Evolutionary conservation across 2,113 vertebrate species (phyloP).

Genomic region (Megaleporinus macrocephalus): DNA sequence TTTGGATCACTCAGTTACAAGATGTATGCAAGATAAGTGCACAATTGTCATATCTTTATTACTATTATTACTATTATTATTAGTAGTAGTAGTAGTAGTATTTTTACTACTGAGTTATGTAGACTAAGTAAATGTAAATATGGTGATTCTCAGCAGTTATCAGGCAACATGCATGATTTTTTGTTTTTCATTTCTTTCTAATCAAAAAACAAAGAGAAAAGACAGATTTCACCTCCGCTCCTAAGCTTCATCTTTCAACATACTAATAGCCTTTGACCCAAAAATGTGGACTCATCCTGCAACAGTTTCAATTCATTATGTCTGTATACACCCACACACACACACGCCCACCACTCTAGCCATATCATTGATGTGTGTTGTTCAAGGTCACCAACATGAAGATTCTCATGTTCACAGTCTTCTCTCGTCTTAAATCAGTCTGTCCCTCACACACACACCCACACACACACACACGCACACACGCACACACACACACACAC

Average conservation of each 20-base stretch:
- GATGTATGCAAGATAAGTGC: too few relatives aligned
- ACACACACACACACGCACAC: not conserved
- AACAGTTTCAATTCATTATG: not conserved
- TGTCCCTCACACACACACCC: not conserved
- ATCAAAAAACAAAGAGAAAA: too few relatives aligned
- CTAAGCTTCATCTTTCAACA: not conserved
- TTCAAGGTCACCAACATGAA: conserved; percentile 69
- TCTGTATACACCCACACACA: conserved; percentile 5
- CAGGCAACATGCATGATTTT: too few relatives aligned
- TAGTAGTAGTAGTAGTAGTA: too few relatives aligned
- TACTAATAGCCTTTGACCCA: conserved; percentile 14
- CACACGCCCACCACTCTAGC: not conserved
- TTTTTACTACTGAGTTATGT: too few relatives aligned
- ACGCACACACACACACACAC: conserved; percentile 21
- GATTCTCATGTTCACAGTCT: conserved; percentile 56
- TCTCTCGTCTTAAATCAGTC: conserved; percentile 56
- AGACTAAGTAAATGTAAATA: too few relatives aligned
- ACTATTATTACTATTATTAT: too few relatives aligned
- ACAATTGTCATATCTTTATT: too few relatives aligned
- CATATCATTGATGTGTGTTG: conserved; percentile 42
- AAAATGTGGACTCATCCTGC: not conserved
- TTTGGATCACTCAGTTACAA: too few relatives aligned
- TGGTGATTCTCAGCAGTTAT: too few relatives aligned
- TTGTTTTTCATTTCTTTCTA: too few relatives aligned
- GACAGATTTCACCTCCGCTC: not conserved